A percentile compares a stretch with the other conserved stretches of the same genome.
Conservation (phyloP, 2,113 vertebrate species). For the Trogon melanurus region DNA sequence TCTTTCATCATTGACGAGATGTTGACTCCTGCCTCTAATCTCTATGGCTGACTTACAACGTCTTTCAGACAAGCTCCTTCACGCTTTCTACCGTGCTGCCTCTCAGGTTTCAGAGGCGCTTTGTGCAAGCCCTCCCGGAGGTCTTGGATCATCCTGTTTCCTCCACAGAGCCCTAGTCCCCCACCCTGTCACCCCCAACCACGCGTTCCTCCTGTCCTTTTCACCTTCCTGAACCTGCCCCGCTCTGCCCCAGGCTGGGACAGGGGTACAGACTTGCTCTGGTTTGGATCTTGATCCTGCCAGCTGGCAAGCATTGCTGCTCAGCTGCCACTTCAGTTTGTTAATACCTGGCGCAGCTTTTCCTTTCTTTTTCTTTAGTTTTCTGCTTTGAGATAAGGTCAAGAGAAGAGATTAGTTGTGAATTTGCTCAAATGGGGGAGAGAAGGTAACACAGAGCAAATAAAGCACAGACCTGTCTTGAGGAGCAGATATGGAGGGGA, state of each 20-base stretch:
- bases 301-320: background rate
- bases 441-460: background rate
- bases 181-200: background rate
- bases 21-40: background rate
- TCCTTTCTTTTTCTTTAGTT: background rate
- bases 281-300: background rate
- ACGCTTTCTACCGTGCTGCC: background rate
- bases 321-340: background rate
- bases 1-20: background rate
- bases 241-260: background rate
- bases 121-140: background rate
- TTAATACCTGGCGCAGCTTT: background rate
- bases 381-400: background rate
- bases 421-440: background rate
- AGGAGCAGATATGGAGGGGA: background rate
- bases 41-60: background rate
- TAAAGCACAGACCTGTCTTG: background rate
- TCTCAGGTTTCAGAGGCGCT: background rate
- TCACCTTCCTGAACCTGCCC: background rate
- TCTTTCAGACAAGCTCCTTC: background rate
- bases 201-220: fast-evolving
- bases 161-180: background rate
- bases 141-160: background rate
- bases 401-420: background rate
- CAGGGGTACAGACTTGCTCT: background rate